Evolutionary conservation across 1,140 invertebrate genomes (phyloP).

Genomic region (Drosophila prosaltans): DNA sequence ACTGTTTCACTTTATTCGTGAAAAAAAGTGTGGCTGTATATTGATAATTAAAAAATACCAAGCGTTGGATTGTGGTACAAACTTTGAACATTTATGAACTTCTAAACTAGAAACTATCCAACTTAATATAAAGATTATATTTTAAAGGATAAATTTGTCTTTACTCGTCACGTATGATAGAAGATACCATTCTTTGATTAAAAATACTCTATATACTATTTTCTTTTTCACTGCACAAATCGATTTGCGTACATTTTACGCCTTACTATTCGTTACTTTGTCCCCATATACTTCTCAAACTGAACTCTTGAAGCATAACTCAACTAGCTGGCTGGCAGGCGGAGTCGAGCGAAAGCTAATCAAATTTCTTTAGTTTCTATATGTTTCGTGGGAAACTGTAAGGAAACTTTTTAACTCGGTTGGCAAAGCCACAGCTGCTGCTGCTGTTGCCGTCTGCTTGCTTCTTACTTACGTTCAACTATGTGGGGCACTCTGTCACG

Average conservation of each 20-base stretch:
- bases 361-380: slow-evolving; percentile 48
- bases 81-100: no score
- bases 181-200: neutral
- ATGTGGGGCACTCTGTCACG: slow-evolving; percentile 58
- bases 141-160: neutral
- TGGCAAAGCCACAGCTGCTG: slow-evolving; percentile 14
- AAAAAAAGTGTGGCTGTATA: no score
- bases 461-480: slow-evolving; percentile 19
- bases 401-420: slow-evolving; percentile 40
- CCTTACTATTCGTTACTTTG: slow-evolving; percentile 4
- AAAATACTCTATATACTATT: neutral
- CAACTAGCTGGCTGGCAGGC: slow-evolving; percentile 14
- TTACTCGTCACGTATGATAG: neutral
- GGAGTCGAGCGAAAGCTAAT: slow-evolving; percentile 32
- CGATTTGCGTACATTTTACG: slow-evolving; percentile 23
- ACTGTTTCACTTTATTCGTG: no score
- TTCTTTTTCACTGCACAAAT: slow-evolving; percentile 8
- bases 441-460: neutral
- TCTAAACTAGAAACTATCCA: neutral
- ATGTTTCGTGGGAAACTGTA: neutral
- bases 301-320: slow-evolving; percentile 22
- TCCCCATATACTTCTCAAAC: neutral
- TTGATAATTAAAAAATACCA: no score
- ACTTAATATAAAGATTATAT: neutral
- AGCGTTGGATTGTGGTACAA: no score